phyloP scores from a whole-genome alignment of 1,140 invertebrate genomes.

The Macrocentrus cingulum region DNA sequence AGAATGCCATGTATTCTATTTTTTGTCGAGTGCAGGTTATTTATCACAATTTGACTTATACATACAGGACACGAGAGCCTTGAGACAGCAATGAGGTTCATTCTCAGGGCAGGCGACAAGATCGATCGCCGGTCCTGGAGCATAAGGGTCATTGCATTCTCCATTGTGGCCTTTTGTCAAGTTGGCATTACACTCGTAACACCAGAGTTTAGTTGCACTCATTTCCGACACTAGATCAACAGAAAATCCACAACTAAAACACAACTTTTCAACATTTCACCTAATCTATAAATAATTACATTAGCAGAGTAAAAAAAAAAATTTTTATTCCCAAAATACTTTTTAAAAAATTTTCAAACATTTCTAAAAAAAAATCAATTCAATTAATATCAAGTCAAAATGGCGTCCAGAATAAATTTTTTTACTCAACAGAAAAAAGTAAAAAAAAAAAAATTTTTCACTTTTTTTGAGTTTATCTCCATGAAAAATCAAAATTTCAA shows the following conservation, averaged over 20 bases:
- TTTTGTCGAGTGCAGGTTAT: background rate
- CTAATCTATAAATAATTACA: too few species aligned
- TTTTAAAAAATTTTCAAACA: too few species aligned
- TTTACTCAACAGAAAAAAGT: too few species aligned
- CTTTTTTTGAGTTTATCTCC: too few species aligned
- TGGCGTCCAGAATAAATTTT: too few species aligned
- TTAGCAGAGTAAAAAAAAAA: too few species aligned
- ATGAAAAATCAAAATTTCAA: too few species aligned
- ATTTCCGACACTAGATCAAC: slow-evolving; percentile 23
- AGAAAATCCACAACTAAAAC: slow-evolving; percentile 3
- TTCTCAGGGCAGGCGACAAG: slow-evolving; percentile 39
- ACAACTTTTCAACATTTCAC: too few species aligned
- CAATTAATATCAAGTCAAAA: too few species aligned
- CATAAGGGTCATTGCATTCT: slow-evolving; percentile 49
- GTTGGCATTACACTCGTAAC: slow-evolving; percentile 47
- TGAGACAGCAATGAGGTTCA: slow-evolving; percentile 42
- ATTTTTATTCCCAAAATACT: too few species aligned
- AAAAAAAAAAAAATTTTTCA: too few species aligned
- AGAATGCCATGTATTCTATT: background rate
- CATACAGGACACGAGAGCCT: slow-evolving; percentile 43
- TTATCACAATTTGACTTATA: slow-evolving; percentile 32
- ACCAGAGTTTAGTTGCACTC: slow-evolving; percentile 35
- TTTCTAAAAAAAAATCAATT: too few species aligned
- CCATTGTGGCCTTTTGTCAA: slow-evolving; percentile 31
- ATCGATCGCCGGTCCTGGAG: slow-evolving; percentile 27